Evolutionary conservation across 2,888 invertebrate species (phyloP).

Genomic region (Morinoia aosen): DNA sequence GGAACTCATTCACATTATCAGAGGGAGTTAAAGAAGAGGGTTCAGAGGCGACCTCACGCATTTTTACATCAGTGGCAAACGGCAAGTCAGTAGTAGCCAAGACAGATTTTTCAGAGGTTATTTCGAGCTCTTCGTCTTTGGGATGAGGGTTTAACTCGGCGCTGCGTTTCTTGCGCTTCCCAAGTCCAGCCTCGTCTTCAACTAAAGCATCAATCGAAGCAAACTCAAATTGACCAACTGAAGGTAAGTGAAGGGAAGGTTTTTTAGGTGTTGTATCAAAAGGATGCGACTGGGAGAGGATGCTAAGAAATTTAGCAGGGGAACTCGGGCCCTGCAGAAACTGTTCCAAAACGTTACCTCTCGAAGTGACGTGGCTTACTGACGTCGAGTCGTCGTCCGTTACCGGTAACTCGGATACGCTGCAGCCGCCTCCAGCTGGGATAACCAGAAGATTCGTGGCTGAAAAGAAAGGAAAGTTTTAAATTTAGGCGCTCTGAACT

Average conservation of each 20-base stretch:
- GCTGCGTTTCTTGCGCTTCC: neutral
- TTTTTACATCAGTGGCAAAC: neutral
- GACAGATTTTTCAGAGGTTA: neutral
- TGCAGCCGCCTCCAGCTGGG: constrained; percentile 59
- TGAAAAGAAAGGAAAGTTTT: constrained; percentile 10
- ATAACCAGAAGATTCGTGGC: constrained; percentile 62
- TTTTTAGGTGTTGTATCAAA: constrained; percentile 2
- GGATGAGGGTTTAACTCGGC: neutral
- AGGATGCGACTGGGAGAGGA: constrained; percentile 29
- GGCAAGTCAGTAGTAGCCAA: neutral
- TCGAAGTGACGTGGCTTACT: constrained; percentile 60
- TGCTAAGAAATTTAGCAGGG: constrained; percentile 2
- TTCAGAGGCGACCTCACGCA: neutral
- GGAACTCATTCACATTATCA: neutral
- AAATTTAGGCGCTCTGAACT: neutral
- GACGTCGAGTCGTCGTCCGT: constrained; percentile 62
- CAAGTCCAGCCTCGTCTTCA: neutral
- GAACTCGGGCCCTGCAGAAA: neutral
- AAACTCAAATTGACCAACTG: constrained; percentile 12
- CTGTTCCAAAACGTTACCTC: constrained; percentile 61
- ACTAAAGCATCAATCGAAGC: constrained; percentile 24
- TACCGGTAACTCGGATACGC: constrained; percentile 58
- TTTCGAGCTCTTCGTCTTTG: neutral
- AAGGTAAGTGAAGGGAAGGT: constrained; percentile 23
- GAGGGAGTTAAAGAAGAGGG: neutral